Evolutionary conservation across 2,797 vertebrate species (phyloP).

Genomic region (Mus caroli): DNA sequence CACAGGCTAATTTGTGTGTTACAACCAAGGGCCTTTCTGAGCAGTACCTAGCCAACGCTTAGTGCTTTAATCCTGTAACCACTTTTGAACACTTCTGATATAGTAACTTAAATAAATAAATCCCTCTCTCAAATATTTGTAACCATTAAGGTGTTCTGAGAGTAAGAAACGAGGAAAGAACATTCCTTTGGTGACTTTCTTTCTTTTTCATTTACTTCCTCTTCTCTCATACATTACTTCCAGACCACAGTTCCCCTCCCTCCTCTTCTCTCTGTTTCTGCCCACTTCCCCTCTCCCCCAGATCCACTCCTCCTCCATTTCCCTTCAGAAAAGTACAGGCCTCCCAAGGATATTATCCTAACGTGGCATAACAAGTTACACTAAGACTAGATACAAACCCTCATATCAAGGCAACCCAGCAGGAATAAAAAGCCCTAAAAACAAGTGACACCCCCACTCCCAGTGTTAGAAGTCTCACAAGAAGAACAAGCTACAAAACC

Average conservation of each 20-base stretch:
- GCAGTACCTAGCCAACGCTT: neutral
- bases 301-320: neutral
- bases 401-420: neutral
- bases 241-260: neutral
- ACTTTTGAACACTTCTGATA: neutral
- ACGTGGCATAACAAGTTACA: neutral
- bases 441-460: neutral
- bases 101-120: neutral
- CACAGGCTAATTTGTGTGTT: constrained; percentile 47
- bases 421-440: neutral
- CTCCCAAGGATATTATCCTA: neutral
- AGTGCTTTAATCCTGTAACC: neutral
- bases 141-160: neutral
- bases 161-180: neutral
- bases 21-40: neutral
- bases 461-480: neutral
- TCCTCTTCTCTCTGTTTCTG: neutral
- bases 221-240: neutral
- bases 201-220: neutral
- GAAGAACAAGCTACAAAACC: neutral
- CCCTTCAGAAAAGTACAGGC: neutral
- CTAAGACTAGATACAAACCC: neutral
- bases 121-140: neutral
- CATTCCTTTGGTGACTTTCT: neutral
- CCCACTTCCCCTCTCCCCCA: neutral